Conservation (phyloP, 2,797 vertebrate species). For the Galagoides demidoff region DNA sequence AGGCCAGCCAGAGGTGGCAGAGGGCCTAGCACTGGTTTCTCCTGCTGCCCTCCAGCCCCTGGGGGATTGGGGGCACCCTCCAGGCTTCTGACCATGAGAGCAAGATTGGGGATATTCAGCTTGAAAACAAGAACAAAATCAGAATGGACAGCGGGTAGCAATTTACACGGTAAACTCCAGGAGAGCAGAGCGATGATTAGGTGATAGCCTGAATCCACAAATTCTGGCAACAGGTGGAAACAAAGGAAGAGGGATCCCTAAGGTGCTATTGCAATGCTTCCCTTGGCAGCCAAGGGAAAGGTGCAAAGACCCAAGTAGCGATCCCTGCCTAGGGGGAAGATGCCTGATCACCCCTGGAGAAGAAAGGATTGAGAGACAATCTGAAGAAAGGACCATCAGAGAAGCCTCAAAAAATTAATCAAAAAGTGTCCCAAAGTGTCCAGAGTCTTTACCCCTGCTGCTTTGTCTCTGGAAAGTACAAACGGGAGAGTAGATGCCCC, state of each 20-base stretch:
- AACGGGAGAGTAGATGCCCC: background rate
- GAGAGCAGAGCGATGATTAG: background rate
- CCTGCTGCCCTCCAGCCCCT: background rate
- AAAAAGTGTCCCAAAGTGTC: background rate
- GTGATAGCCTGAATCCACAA: background rate
- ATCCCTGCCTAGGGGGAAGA: background rate
- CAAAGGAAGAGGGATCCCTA: too few relatives aligned
- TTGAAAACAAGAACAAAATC: background rate
- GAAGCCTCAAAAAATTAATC: background rate
- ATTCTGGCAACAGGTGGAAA: background rate
- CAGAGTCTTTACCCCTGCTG: background rate
- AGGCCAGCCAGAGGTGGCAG: background rate
- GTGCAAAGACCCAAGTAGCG: background rate
- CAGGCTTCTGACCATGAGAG: background rate
- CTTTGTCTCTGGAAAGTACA: slow-evolving; percentile 50
- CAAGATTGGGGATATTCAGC: background rate
- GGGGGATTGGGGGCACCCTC: background rate
- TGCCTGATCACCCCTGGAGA: background rate
- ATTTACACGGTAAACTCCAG: background rate
- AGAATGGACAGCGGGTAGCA: background rate
- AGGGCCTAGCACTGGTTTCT: rapidly evolving
- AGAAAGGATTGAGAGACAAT: slow-evolving; percentile 8
- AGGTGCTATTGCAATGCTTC: background rate
- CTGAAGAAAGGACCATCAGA: slow-evolving; percentile 11
- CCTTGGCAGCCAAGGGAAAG: background rate